Base-by-base conservation (phyloP, 2,888 invertebrate species). In the Furcula furcula region DNA sequence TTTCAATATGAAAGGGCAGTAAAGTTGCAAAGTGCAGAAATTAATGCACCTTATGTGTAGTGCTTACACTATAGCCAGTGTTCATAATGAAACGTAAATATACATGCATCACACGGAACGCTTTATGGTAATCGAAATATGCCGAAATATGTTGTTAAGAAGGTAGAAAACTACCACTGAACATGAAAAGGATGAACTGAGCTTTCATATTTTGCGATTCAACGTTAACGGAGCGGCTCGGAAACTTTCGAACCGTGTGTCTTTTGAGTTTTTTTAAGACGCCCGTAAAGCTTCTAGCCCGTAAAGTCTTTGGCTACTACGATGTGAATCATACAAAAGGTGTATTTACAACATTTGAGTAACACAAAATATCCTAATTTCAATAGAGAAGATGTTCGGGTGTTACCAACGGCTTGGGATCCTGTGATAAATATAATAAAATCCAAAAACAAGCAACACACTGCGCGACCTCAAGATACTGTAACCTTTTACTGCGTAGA, bases 111-210 rank as follows among this genome's bases (percentile, higher is more conserved):
- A 83, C 79, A 82, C 78, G 74, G 75, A 85, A 77, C 83, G 84
- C 76, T 88, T 88, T 87, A 88, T 87, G 86, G 86, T 87, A 88
- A 88, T 87, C 88, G 86, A 87, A 87, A 87, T 86, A 86, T 88
- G 78, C 82, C 82, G 80, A 87, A 88, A 87, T 86, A 88, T 87
- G 87, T 83, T 86, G 86, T 87, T 87, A 82, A 83, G 76, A 85
- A 78, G 75, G 78, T 69, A 76, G 76, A 80, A 86, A 88, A 88
- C 86, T 87, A 82, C 88, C 86, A 39, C 47, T 61, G 48, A 80
- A 83, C 88, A 88, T 88, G 88, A 88, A 74, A 87, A 67, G 82
- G 84, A 88, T 87, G 85, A 82, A 79, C 82, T 75, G 57, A 81
- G 78, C 79, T 76, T 86, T 78, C 76, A 81, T 84, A 86, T 83